These are phyloP conservation scores for Edolisoma coerulescens DNA, from an alignment of 2,113 vertebrate genomes.

Conservation along the genomic window DNA sequence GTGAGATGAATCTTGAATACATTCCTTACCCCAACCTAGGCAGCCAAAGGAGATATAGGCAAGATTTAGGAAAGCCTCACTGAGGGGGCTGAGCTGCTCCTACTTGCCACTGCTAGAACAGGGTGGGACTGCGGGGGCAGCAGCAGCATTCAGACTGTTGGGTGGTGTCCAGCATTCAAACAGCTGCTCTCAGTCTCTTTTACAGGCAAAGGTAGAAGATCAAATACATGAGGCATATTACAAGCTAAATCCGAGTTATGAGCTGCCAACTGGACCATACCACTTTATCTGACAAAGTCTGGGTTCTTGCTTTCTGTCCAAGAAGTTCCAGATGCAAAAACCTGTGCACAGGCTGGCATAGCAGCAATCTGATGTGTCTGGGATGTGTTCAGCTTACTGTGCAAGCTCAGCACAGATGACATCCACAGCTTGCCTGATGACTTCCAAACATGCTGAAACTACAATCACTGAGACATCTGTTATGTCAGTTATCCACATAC, in stretches of 20 bases:
- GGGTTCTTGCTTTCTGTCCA: not conserved
- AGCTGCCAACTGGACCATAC: not conserved
- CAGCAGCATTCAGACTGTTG: not conserved
- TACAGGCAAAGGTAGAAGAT: not conserved
- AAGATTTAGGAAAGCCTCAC: not conserved
- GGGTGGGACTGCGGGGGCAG: not conserved
- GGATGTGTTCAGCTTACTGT: not conserved
- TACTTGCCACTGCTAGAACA: not conserved
- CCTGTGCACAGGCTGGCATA: not conserved
- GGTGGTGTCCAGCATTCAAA: not conserved
- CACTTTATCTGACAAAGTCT: not conserved
- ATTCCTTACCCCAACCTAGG: not conserved
- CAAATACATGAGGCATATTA: not conserved
- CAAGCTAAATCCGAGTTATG: not conserved
- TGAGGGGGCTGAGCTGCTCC: not conserved
- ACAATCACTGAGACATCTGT: too few species aligned
- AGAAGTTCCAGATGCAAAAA: not conserved
- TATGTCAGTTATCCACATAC: not conserved
- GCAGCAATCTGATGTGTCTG: not conserved
- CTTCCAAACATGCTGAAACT: not conserved
- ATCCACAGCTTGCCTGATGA: not conserved
- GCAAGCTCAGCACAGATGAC: not conserved
- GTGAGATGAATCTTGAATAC: not conserved
- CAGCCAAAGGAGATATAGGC: not conserved
- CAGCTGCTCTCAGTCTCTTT: not conserved